Evolutionary conservation across 1,140 invertebrate species (phyloP), one percentile per base, ranked within the genome.

Genomic region (Thalassaphorura encarpata): DNA sequence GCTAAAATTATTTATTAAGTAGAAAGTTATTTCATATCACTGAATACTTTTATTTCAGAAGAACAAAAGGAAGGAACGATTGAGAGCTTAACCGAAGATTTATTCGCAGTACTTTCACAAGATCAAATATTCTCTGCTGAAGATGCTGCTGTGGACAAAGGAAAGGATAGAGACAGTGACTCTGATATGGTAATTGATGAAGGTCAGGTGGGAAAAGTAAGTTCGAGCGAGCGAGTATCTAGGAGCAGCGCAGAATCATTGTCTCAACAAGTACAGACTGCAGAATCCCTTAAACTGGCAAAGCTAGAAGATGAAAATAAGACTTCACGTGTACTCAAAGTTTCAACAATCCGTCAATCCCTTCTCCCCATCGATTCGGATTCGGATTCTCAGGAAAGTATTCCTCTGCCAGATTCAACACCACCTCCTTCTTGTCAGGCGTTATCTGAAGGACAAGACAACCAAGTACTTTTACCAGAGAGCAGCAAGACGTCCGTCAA

Each of bases 131-230:
- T n/a, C n/a, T n/a, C n/a, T n/a, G n/a, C n/a, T n/a, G n/a, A n/a
- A n/a, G 51, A 42, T 43, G 19, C 28, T 47, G 18, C 1, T 13
- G 41, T 41, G 13, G 0, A 24, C 18, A 43, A 48, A 3, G 39
- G 42, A n/a, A 42, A 55, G 16, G n/a, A n/a, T n/a, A 33, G 52
- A 36, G 56, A 64, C 18, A 67, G 63, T 63, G 66, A 67, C 26
- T 58, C 61, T 57, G 67, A 68, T 2, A 58, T 69, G 48, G 62
- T 69, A 2, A 68, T 69, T 49, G 67, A 69, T 56, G 67, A 68
- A 39, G 60, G 31, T 16, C 33, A 23, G 27, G 33, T 27, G 50
- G 4, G 19, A 11, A 39, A 18, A 24, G n/a, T 6, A 24, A 36
- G 15, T 21, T n/a, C 4, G 2, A 26, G 36, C 2, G 31, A 56